Evolutionary conservation across 2,113 vertebrate genomes (phyloP), one percentile per base, ranked within the genome.

Genomic region (Merops nubicus): DNA sequence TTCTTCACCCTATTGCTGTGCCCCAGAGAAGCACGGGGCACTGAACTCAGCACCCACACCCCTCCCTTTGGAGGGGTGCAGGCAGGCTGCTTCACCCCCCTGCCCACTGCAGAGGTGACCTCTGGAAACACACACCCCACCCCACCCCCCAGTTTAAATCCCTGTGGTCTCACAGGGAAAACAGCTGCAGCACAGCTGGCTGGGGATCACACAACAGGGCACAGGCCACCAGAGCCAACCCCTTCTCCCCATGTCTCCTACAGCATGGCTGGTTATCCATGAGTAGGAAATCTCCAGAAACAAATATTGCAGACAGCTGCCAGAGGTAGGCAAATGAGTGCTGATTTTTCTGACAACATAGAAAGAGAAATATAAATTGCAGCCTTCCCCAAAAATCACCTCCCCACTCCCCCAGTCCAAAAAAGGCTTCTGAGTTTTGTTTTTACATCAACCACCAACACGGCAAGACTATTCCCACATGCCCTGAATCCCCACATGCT

Each of bases 141-240:
- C 56, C 38, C 38, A 2, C 7, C 19, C 22, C 54, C 38, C 54
- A 6, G 20, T 4, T 34, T 67, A 53, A 87, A 62, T 5, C 76
- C 6, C 73, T 57, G 45, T 3, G 8, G 53, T 53, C 63, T 48
- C 15, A 5, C 40, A 31, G 34, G 31, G 50, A 18, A 21, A 81
- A 90, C 82, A 92, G 91, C 93, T 96, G 94, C 85, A 54, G 3
- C 85, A 78, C 88, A 93, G 85, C 95, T 94, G 84, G 68, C 84
- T 59, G 80, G 83, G 83, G 60, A 19, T 19, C 19, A 10, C 91
- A 53, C 40, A 47, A 40, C 4, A 1, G 33, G 80, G 59, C 68
- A 40, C 21, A 26, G 73, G 31, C 80, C 80, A 76, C 48, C 0
- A 2, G 11, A 63, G 47, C 73, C 85, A 70, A 28, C 0, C 33